Percentiles rank a stretch among this genome's conserved stretches.
Evolutionary conservation across 53 echinoderm and acorn worm species (phyloP).

Genomic region (Paracentrotus lividus): DNA sequence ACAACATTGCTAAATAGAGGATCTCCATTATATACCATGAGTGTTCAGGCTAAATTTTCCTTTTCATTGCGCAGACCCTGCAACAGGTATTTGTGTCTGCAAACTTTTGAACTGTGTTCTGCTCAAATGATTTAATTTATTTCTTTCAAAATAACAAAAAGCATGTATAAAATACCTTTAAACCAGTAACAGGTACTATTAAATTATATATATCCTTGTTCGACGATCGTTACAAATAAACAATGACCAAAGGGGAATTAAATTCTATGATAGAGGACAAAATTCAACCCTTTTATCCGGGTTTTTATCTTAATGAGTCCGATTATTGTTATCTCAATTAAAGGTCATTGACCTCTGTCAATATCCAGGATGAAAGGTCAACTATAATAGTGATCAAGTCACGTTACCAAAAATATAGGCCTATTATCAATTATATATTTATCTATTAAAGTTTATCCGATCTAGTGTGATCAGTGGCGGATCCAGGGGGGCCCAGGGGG

Average conservation of each 20-base stretch:
- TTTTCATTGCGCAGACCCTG: no score
- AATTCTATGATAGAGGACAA: not conserved
- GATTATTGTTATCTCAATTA: not conserved
- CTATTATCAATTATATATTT: no score
- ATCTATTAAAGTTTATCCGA: no score
- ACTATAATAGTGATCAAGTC: not conserved
- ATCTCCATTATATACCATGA: no score
- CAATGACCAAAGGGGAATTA: not conserved
- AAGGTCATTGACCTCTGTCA: not conserved
- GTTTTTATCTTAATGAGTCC: conserved; percentile 16
- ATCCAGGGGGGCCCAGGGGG: no score
- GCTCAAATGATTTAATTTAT: not conserved
- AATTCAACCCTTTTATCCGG: not conserved
- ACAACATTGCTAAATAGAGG: no score
- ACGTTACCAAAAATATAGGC: no score
- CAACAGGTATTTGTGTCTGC: not conserved
- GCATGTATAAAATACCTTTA: no score
- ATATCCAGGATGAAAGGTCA: not conserved
- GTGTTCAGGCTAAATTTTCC: no score
- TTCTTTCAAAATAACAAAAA: no score
- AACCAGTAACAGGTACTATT: not conserved
- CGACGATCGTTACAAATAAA: not conserved
- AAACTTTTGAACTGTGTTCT: not conserved
- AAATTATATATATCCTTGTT: not conserved
- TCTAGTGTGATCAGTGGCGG: no score